A percentile compares a stretch with the other conserved stretches of the same genome.
Evolutionary conservation across 2,888 invertebrate species (phyloP).

Genomic region (Phortica magna): DNA sequence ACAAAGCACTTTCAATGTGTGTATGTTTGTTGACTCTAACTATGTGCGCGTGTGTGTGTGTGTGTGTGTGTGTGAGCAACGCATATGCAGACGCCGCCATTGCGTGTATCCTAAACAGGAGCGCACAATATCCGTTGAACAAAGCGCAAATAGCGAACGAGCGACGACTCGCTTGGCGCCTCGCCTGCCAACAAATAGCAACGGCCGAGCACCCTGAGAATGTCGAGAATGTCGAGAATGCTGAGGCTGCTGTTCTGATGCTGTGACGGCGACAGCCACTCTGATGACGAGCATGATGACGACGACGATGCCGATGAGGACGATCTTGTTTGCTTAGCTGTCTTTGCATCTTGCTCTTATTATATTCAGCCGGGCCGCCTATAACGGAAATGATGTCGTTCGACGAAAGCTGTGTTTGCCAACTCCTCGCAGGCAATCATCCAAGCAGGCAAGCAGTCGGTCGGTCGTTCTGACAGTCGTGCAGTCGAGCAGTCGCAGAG

Average conservation of each 20-base stretch:
- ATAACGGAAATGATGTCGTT: slow-evolving; percentile 72
- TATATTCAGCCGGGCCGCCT: slow-evolving; percentile 56
- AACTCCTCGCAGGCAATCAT: slow-evolving; percentile 47
- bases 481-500: background rate
- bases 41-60: background rate
- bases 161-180: slow-evolving; percentile 1
- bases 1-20: background rate
- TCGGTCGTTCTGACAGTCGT: slow-evolving; percentile 38
- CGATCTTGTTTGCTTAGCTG: slow-evolving; percentile 73
- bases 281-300: background rate
- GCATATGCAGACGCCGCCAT: slow-evolving; percentile 25
- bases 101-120: slow-evolving; percentile 21
- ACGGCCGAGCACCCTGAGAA: background rate
- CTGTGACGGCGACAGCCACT: slow-evolving; percentile 68
- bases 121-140: slow-evolving; percentile 30
- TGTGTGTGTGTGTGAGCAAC: background rate
- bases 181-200: background rate
- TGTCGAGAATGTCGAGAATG: slow-evolving; percentile 42
- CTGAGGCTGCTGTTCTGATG: slow-evolving; percentile 45
- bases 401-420: slow-evolving; percentile 69
- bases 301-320: slow-evolving; percentile 35
- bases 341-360: slow-evolving; percentile 64
- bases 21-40: background rate
- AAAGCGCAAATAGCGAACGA: slow-evolving; percentile 7
- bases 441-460: slow-evolving; percentile 49